phyloP scores from a whole-genome alignment of 1,140 invertebrate species.

The Calliopsis andreniformis region DNA sequence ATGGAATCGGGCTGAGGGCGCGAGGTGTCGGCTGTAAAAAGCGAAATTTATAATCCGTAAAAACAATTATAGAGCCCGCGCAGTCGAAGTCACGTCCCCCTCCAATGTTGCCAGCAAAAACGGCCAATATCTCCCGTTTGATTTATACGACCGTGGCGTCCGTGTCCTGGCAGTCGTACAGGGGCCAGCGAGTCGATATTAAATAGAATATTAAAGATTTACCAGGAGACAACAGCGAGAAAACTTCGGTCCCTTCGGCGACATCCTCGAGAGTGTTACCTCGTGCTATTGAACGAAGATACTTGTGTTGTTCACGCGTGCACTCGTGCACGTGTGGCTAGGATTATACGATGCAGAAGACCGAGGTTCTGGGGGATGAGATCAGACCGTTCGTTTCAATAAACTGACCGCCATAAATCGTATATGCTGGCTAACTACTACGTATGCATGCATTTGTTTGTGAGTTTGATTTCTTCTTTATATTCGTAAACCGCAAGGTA shows the following conservation, averaged over 20 bases:
- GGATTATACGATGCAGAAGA: slow-evolving; percentile 33
- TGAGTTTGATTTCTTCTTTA: slow-evolving; percentile 14
- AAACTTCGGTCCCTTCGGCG: slow-evolving; percentile 6
- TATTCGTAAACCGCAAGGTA: too few relatives aligned
- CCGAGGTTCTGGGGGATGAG: slow-evolving; percentile 32
- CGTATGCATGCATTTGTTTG: slow-evolving; percentile 40
- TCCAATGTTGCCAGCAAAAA: slow-evolving; percentile 59
- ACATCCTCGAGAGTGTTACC: background rate
- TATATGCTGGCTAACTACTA: slow-evolving; percentile 34
- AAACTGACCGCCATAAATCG: slow-evolving; percentile 74
- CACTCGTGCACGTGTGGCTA: background rate
- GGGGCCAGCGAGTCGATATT: slow-evolving; percentile 61
- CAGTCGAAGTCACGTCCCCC: slow-evolving; percentile 39
- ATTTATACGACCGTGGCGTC: slow-evolving; percentile 65
- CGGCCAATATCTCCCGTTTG: slow-evolving; percentile 74
- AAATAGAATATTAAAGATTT: slow-evolving; percentile 77
- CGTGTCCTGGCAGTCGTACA: slow-evolving; percentile 11
- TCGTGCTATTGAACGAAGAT: slow-evolving; percentile 18
- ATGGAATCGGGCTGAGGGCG: slow-evolving; percentile 29
- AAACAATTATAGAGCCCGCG: slow-evolving; percentile 72
- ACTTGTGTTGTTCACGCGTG: slow-evolving; percentile 12
- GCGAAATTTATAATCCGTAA: slow-evolving; percentile 77
- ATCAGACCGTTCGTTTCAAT: slow-evolving; percentile 66
- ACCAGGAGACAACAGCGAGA: slow-evolving; percentile 61
- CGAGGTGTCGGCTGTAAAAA: slow-evolving; percentile 52